phyloP scores from a whole-genome alignment of 2,888 invertebrate genomes.

The Clunio marinus region DNA sequence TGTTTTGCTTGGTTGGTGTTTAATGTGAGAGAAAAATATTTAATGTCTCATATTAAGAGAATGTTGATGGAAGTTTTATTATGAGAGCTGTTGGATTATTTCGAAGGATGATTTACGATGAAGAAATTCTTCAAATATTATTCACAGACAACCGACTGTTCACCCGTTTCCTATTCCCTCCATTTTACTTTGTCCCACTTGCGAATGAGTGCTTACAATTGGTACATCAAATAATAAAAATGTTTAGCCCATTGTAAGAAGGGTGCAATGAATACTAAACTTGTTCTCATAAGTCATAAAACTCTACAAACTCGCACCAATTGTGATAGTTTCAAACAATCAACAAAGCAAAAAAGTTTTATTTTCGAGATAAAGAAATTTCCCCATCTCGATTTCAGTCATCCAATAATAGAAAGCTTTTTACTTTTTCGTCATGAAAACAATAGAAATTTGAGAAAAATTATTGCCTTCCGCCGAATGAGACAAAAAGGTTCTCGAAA shows the following conservation, averaged over 20 bases:
- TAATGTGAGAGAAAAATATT: too few species aligned
- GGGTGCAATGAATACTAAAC: slow-evolving; percentile 8
- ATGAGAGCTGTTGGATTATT: too few species aligned
- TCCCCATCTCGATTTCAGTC: not conserved
- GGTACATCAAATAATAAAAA: slow-evolving; percentile 24
- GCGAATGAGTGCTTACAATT: slow-evolving; percentile 23
- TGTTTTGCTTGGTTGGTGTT: too few species aligned
- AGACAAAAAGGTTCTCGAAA: slow-evolving; percentile 5
- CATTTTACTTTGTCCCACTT: slow-evolving; percentile 31
- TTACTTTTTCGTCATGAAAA: not conserved
- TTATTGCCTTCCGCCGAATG: not conserved
- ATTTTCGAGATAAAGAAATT: slow-evolving; percentile 34
- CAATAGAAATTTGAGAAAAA: not conserved
- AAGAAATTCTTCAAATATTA: too few species aligned
- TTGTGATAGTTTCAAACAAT: slow-evolving; percentile 4
- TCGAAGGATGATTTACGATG: too few species aligned
- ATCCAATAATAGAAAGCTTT: slow-evolving; percentile 7
- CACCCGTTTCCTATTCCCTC: slow-evolving; percentile 20
- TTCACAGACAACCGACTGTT: not conserved
- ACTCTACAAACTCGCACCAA: not conserved
- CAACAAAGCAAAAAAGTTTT: slow-evolving; percentile 31
- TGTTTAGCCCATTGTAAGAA: not conserved
- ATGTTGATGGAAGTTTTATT: too few species aligned
- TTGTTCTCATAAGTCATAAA: slow-evolving; percentile 18
- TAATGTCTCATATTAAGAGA: too few species aligned